Evolutionary conservation across 2,797 vertebrate genomes (phyloP), one percentile per base, ranked within the genome.

Genomic region (Gymnoscopelus microlampas): DNA sequence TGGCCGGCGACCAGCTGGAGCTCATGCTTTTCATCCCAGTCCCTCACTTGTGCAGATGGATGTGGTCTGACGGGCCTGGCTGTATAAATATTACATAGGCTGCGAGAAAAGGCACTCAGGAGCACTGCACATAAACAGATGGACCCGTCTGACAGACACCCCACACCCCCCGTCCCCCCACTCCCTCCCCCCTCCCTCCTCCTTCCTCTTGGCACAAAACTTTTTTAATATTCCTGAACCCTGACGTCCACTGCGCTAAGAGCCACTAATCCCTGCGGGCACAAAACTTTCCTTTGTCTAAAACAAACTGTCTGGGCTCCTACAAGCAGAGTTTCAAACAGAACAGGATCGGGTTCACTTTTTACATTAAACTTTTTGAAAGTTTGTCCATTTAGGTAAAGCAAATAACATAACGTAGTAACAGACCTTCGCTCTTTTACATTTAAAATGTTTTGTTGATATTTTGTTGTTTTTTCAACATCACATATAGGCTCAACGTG

Each of bases 61-160:
- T 93, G 92, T 88, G 82, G 83, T 92, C 76, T 82, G 89, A 91
- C 93, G 83, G 90, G 91, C 92, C 90, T 90, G 93, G 76, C 79
- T 80, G 94, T 95, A 96, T 96, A 96, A 96, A 96, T 95, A 96
- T 96, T 96, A 94, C 95, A 96, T 95, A 93, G 83, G 89, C 91
- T 73, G 94, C 87, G n/a, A 71, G 47, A 64, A 19, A 51, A 69
- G 60, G 56, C 71, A 66, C 63, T 73, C 48, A 58, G 56, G 51
- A 62, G 19, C 19, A 19, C 51, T 53, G 47, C 12, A 72, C 35
- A 58, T 58, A 72, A 84, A 95, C 96, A 96, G 96, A 96, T 96
- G 95, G 95, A 94, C 90, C 87, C 91, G 87, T 93, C 92, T 93
- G 88, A 92, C 84, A 90, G 77, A 73, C 63, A 61, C 58, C 53